phyloP scores from a whole-genome alignment of 2,797 vertebrate species.

The Lutjanus argentimaculatus region DNA sequence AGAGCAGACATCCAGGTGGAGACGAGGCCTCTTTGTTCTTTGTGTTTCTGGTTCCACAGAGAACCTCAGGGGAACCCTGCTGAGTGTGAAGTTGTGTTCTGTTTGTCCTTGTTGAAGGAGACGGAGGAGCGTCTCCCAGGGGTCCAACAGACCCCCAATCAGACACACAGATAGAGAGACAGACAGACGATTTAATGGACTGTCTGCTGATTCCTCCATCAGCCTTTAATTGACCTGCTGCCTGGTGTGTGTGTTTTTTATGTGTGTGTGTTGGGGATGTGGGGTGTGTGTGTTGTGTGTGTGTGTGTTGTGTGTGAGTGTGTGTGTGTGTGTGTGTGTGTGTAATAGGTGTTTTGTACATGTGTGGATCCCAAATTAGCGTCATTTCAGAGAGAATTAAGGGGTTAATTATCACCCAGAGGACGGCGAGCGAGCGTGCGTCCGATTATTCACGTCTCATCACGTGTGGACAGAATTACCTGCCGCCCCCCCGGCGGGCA shows the following conservation, averaged over 20 bases:
- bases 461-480: constrained; percentile 76
- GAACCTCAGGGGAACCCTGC: constrained; percentile 25
- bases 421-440: constrained; percentile 24
- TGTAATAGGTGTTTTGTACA: too few relatives aligned
- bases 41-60: neutral
- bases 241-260: constrained; percentile 20
- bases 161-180: constrained; percentile 40
- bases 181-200: constrained; percentile 65
- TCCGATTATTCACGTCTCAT: constrained; percentile 81
- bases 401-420: constrained; percentile 76
- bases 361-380: too few relatives aligned
- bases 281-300: too few relatives aligned
- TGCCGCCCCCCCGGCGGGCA: constrained; percentile 47
- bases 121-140: constrained; percentile 45
- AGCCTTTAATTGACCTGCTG: constrained; percentile 75
- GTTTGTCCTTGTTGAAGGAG: constrained; percentile 72
- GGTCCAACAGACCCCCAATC: constrained; percentile 14
- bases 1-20: neutral
- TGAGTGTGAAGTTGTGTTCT: neutral
- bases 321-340: constrained; percentile 12
- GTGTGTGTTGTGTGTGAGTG: constrained; percentile 18
- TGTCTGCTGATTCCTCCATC: constrained; percentile 73
- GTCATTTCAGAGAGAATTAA: too few relatives aligned
- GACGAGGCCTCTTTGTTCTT: neutral
- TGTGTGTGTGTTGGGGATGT: constrained; percentile 31